Percentiles rank a stretch among this genome's conserved stretches.
Evolutionary conservation across 2,113 vertebrate genomes (phyloP).

Genomic region (Mormyrus iriodes): DNA sequence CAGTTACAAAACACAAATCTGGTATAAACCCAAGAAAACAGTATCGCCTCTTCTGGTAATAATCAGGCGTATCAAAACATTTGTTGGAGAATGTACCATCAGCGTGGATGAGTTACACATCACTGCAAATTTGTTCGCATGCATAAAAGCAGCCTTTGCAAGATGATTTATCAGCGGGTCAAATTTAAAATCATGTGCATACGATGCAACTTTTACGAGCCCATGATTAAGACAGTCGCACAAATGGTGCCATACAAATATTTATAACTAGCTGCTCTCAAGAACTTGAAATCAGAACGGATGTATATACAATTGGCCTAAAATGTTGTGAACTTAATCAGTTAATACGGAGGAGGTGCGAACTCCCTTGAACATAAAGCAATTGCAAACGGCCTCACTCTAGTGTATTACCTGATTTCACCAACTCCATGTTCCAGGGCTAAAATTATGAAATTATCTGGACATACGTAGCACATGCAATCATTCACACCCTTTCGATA

Average conservation of each 20-base stretch:
- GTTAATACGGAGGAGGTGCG: background rate
- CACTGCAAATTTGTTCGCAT: background rate
- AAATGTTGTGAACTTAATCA: background rate
- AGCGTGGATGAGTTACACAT: background rate
- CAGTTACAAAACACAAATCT: background rate
- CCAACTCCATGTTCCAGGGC: background rate
- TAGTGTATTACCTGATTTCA: background rate
- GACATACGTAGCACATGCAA: background rate
- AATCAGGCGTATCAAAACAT: background rate
- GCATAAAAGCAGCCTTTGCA: constrained; percentile 17
- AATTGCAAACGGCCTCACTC: background rate
- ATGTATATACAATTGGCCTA: background rate
- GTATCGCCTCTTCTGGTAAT: background rate
- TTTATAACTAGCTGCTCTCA: background rate
- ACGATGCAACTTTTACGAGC: background rate
- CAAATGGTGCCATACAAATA: background rate
- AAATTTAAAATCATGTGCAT: background rate
- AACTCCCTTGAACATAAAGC: background rate
- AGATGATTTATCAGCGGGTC: background rate
- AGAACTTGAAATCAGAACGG: background rate
- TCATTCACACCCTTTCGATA: background rate
- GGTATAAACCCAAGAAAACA: background rate
- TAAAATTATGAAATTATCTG: background rate
- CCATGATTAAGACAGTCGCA: background rate
- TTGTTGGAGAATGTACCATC: background rate